Evolutionary conservation across 2,113 vertebrate genomes (phyloP).

Genomic region (Syngnathus floridae): DNA sequence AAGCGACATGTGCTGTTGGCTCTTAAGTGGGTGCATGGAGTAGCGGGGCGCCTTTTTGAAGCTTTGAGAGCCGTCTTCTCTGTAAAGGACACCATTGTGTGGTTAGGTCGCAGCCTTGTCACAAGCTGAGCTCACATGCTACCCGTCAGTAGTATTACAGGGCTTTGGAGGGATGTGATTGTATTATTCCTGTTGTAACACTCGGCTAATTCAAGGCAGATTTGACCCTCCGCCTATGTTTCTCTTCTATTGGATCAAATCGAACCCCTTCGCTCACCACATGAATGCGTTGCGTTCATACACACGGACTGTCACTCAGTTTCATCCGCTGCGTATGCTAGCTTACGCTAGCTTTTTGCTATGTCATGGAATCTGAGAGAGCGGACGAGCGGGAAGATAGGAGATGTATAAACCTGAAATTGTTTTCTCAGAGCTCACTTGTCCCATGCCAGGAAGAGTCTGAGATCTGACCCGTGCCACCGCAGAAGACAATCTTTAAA

Average conservation of each 20-base stretch:
- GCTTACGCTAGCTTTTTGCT: conserved; percentile 43
- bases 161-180: conserved; percentile 54
- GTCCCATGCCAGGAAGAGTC: conserved; percentile 39
- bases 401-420: neutral
- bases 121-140: conserved; percentile 39
- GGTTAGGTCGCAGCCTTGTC: conserved; percentile 56
- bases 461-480: conserved; percentile 32
- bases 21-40: conserved; percentile 57
- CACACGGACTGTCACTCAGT: conserved; percentile 60
- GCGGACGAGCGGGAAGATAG: neutral
- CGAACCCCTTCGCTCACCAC: conserved; percentile 63
- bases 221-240: conserved; percentile 53
- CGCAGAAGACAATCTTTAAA: conserved; percentile 43
- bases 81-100: conserved; percentile 69
- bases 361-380: conserved; percentile 46
- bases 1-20: conserved; percentile 69
- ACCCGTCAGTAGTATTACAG: conserved; percentile 33
- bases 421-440: conserved; percentile 45
- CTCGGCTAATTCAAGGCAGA: conserved; percentile 66
- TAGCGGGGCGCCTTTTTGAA: conserved; percentile 54
- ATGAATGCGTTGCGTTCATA: conserved; percentile 56
- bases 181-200: conserved; percentile 65
- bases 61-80: conserved; percentile 51
- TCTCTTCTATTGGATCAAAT: conserved; percentile 59
- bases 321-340: conserved; percentile 47